These are phyloP conservation scores for Helicoverpa assulta DNA, from an alignment of 2,888 invertebrate genomes.

Conservation along the genomic window DNA sequence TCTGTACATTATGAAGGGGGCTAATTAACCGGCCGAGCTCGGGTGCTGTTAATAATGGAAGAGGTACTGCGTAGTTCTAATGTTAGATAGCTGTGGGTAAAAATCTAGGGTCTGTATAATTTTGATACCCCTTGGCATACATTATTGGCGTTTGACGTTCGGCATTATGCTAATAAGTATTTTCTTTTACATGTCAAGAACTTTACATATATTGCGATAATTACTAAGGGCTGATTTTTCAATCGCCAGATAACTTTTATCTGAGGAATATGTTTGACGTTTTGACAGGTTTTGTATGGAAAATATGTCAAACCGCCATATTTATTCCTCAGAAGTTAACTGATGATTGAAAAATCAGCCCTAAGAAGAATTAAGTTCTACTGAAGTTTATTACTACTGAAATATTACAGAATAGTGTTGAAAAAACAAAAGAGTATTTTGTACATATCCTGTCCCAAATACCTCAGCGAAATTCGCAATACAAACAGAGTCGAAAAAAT, in stretches of 20 bases:
- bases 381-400: background rate
- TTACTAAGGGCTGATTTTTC: too few species aligned
- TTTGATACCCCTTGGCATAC: slow-evolving; percentile 22
- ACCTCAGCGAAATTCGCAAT: slow-evolving; percentile 17
- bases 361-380: background rate
- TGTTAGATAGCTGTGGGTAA: slow-evolving; percentile 60
- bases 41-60: slow-evolving; percentile 73
- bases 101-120: slow-evolving; percentile 50
- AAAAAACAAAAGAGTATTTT: background rate
- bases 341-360: too few species aligned
- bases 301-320: too few species aligned
- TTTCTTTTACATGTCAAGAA: background rate
- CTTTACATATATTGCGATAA: background rate
- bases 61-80: slow-evolving; percentile 66
- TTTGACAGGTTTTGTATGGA: too few species aligned
- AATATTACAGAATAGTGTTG: too few species aligned
- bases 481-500: slow-evolving; percentile 57
- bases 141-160: slow-evolving; percentile 24
- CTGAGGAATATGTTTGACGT: too few species aligned
- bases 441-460: background rate
- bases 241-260: too few species aligned
- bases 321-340: too few species aligned
- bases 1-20: slow-evolving; percentile 87
- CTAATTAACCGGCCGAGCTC: slow-evolving; percentile 85
- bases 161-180: background rate